Base-by-base conservation (phyloP, 2,797 vertebrate species). In the Spatula versicolor region DNA sequence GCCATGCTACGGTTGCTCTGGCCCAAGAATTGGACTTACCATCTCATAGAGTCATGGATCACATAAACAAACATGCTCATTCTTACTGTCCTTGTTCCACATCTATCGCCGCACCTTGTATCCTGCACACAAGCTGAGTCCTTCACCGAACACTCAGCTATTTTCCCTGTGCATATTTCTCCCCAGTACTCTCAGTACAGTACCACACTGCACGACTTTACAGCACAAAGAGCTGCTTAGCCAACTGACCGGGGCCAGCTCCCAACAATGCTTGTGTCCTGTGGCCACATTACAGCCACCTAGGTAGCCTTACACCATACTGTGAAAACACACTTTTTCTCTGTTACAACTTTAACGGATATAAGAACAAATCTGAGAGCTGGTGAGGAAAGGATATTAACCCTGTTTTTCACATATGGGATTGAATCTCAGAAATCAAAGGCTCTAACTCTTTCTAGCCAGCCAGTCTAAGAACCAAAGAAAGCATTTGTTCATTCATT, bases 1-100 rank as follows among this genome's bases (percentile, higher is more conserved):
- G 82, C 41, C n/a, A 4, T 17, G 18, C n/a, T 69, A 37, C 1
- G 0, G 31, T 90, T 2, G 0, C 68, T 79, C 54, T 60, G 52
- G 68, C 52, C 72, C 56, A 77, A 56, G 77, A 69, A 45, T 3
- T 76, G 86, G 39, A 37, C 31, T 79, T 28, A 48, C 9, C 17
- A 26, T 31, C 74, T 83, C 56, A 26, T 28, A 30, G 22, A 63
- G 66, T 7, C 23, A 21, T 4, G n/a, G 58, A 64, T 2, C 0
- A 0, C 62, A 77, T 17, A 69, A 84, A 79, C 14, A 67, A 76
- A 79, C n/a, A 11, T 0, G 4, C 26, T 92, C 28, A 63, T 85
- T 55, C 48, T 66, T 60, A 13, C 48, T 26, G 18, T 56, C 63
- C 54, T 80, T 15, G 3, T 72, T 75, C n/a, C n/a, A 25, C 20